Base-by-base conservation (phyloP, 2,797 vertebrate species). In the Etheostoma nigrum region DNA sequence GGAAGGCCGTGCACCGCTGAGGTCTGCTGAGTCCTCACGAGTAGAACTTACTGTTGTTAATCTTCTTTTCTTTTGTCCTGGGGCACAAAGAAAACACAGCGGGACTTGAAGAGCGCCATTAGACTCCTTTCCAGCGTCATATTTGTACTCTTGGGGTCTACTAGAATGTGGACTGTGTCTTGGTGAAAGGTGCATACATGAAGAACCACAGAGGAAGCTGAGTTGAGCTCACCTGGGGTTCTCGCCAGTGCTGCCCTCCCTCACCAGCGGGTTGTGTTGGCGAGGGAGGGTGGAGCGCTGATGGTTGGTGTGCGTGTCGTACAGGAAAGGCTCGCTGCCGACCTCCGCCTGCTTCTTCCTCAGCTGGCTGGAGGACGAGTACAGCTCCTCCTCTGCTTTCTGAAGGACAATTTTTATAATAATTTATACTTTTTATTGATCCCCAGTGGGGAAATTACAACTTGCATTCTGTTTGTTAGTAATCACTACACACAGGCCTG, bases 31-130 rank as follows among this genome's bases (percentile, higher is more conserved):
- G 19, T 52, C 80, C 72, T 96, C 96, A 97, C 3, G 96, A 96
- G 92, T 97, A 98, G 91, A 98, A 99, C 87, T 93, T 98, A 91
- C 96, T 99, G 92, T 97, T 98, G 95, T 96, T 97, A 84, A 96
- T 94, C 88, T 96, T 97, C 94, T 97, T 98, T 89, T 97, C 97
- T 88, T 91, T 96, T 45, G 95, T 82, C 93, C 97, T 99, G 91
- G 53, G 90, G 72, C 14, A 66, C 60, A 91, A 81, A 77, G 7
- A 57, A 87, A 51, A 52, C 0, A 52, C 1, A 83, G 23, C 3
- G 65, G 0, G 23, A 59, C 5, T 14, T 3, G 30, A 30, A 30
- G 30, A 30, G 30, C 27, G 4, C 30, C 30, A 30, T 6, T 30
- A 30, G 30, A 1, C 30, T 30, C 5, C 30, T 5, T 30, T 30